A percentile compares a stretch with the other conserved stretches of the same genome.
Conservation (phyloP, 2,888 invertebrate genomes). For the Papilio protenor region DNA sequence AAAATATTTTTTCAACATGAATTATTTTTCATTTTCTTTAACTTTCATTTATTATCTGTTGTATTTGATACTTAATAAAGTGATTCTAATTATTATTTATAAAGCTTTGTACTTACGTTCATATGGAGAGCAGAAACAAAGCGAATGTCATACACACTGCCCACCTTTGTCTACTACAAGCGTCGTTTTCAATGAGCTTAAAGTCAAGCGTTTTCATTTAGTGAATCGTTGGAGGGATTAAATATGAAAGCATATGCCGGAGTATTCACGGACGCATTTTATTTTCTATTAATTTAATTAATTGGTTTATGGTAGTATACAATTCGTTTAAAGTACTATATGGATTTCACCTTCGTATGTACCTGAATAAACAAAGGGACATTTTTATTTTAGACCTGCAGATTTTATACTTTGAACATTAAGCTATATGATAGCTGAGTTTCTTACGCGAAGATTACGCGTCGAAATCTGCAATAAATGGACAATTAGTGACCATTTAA, state of each 20-base stretch:
- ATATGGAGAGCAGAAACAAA: background rate
- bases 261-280: background rate
- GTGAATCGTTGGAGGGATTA: background rate
- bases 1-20: background rate
- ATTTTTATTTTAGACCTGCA: no score
- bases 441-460: no score
- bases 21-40: background rate
- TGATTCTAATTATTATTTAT: background rate
- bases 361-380: no score
- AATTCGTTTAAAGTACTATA: no score
- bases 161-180: constrained; percentile 3
- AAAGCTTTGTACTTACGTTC: background rate
- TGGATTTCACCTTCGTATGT: no score
- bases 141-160: background rate
- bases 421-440: no score
- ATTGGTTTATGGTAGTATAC: background rate
- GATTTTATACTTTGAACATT: no score
- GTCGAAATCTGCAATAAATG: no score
- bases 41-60: background rate
- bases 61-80: background rate
- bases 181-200: background rate
- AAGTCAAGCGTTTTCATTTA: constrained; percentile 8
- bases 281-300: background rate
- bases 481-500: background rate
- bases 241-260: background rate